phyloP scores from a whole-genome alignment of 2,888 invertebrate species.

The Aphrophora alni region DNA sequence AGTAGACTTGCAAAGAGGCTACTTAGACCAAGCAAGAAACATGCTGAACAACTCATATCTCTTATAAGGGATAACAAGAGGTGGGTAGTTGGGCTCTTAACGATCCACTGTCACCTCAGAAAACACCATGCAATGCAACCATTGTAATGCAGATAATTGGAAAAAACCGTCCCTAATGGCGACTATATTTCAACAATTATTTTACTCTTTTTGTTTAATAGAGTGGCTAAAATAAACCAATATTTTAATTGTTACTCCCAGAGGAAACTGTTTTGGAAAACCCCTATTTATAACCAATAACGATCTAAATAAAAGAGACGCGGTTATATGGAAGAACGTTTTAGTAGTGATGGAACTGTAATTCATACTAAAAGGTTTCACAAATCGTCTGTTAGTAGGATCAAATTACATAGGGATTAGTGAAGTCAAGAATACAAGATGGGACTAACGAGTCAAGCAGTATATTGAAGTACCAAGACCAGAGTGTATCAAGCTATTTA shows the following conservation, averaged over 20 bases:
- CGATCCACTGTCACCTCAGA: no score
- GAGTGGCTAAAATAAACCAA: constrained; percentile 35
- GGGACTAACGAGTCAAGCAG: constrained; percentile 24
- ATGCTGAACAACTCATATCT: no score
- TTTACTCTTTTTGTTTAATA: constrained; percentile 42
- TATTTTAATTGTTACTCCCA: constrained; percentile 42
- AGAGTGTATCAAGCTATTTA: constrained; percentile 32
- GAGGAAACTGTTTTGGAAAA: constrained; percentile 36
- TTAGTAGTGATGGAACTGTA: constrained; percentile 31
- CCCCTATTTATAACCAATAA: constrained; percentile 10
- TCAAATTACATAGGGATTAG: constrained; percentile 32
- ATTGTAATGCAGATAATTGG: constrained; percentile 13
- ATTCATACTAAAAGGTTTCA: constrained; percentile 22
- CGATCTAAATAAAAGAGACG: not conserved
- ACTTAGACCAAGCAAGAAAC: no score
- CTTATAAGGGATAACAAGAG: no score
- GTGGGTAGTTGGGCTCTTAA: no score
- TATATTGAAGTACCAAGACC: constrained; percentile 32
- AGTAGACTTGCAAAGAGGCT: no score
- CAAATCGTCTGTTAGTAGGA: constrained; percentile 11
- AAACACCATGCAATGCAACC: not conserved
- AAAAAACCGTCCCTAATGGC: not conserved
- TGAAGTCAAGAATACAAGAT: constrained; percentile 22
- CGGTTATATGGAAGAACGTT: constrained; percentile 18
- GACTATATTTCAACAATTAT: constrained; percentile 41